Conservation (phyloP, 2,888 invertebrate genomes). For the Andrena bucephala region DNA sequence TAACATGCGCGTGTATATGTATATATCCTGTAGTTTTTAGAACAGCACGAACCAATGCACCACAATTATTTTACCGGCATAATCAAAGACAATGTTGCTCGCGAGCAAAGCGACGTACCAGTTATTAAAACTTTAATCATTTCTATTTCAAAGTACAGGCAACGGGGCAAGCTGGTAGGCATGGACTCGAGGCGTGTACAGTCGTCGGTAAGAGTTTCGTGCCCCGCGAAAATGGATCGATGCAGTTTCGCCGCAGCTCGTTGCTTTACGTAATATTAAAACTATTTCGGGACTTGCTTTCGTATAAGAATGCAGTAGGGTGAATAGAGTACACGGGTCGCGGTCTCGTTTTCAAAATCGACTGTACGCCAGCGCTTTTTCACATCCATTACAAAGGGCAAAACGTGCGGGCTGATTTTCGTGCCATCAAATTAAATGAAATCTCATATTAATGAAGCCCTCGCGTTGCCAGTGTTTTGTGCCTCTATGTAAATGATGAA, state of each 20-base stretch:
- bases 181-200: slow-evolving; percentile 58
- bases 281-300: slow-evolving; percentile 50
- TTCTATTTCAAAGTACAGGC: slow-evolving; percentile 78
- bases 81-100: slow-evolving; percentile 70
- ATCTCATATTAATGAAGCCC: no score
- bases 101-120: slow-evolving; percentile 62
- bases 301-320: slow-evolving; percentile 16
- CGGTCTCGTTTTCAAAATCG: slow-evolving; percentile 6
- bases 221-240: slow-evolving; percentile 53
- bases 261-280: slow-evolving; percentile 56
- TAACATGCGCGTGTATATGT: background rate
- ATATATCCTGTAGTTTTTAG: background rate
- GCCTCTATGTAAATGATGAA: no score
- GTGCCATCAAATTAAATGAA: background rate
- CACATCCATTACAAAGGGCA: background rate
- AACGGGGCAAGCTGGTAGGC: slow-evolving; percentile 57
- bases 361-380: slow-evolving; percentile 4
- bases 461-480: no score
- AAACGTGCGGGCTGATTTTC: background rate
- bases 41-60: slow-evolving; percentile 43
- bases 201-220: slow-evolving; percentile 59
- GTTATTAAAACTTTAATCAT: slow-evolving; percentile 81
- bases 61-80: slow-evolving; percentile 57
- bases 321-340: slow-evolving; percentile 1
- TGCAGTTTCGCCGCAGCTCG: slow-evolving; percentile 48